phyloP scores from a whole-genome alignment of 2,113 vertebrate species.

The Theristicus caerulescens region DNA sequence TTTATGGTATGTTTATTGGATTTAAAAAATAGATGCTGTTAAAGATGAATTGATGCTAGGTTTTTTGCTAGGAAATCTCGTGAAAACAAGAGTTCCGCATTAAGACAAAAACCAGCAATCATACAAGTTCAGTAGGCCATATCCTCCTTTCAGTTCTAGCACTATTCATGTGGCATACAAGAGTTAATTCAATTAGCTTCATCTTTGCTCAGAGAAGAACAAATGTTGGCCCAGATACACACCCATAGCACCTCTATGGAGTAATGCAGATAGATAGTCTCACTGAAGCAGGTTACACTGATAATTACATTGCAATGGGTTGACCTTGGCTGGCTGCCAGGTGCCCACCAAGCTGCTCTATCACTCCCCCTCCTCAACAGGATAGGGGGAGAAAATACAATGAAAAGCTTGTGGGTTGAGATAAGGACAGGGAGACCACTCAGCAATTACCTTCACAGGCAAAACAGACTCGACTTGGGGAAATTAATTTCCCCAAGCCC shows the following conservation, averaged over 20 bases:
- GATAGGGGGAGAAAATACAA: neutral
- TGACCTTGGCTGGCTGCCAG: neutral
- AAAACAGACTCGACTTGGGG: neutral
- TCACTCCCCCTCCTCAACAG: neutral
- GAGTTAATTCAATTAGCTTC: neutral
- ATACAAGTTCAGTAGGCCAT: neutral
- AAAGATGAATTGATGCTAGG: neutral
- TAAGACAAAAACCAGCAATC: neutral
- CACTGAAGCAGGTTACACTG: constrained; percentile 6
- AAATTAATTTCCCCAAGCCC: neutral
- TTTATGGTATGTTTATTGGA: constrained; percentile 8
- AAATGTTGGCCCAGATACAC: neutral
- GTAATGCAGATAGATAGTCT: neutral
- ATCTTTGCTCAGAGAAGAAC: neutral
- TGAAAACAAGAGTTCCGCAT: neutral
- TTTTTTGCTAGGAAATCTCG: neutral
- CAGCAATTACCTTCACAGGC: neutral
- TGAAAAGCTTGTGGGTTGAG: neutral
- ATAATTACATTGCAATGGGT: neutral
- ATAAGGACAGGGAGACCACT: neutral
- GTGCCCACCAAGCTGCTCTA: neutral
- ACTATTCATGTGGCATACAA: neutral
- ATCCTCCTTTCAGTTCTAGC: neutral
- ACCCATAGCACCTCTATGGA: neutral
- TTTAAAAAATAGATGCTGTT: constrained; percentile 3